A percentile compares a stretch with the other conserved stretches of the same genome.
These are phyloP conservation scores for Serrognathus titanus DNA, from an alignment of 2,888 invertebrate species.

Conservation along the genomic window DNA sequence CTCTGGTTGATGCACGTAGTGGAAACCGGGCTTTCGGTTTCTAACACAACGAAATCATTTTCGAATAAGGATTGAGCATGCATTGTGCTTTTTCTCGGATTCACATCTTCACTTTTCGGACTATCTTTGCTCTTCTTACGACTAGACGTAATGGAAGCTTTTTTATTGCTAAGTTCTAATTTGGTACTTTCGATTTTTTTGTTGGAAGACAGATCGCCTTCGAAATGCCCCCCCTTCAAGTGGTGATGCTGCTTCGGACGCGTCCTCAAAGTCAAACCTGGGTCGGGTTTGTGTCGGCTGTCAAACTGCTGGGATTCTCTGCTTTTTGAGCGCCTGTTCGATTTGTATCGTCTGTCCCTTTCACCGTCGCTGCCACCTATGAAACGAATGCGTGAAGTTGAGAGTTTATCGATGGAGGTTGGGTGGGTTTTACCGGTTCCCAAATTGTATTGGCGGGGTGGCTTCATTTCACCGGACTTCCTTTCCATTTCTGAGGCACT, in stretches of 20 bases:
- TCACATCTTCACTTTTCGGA: conserved; percentile 37
- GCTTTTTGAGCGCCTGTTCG: conserved; percentile 49
- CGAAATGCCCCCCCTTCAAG: conserved; percentile 43
- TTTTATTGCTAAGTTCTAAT: conserved; percentile 34
- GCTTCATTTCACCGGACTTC: conserved; percentile 46
- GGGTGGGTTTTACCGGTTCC: conserved; percentile 29
- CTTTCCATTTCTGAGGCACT: conserved; percentile 58
- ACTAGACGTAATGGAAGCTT: conserved; percentile 28
- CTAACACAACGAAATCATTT: conserved; percentile 63
- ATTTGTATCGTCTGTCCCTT: conserved; percentile 55
- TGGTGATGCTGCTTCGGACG: conserved; percentile 35
- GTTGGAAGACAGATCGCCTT: conserved; percentile 50
- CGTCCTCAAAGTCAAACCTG: conserved; percentile 38
- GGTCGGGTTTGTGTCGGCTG: conserved; percentile 38
- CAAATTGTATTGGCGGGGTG: conserved; percentile 32
- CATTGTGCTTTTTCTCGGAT: conserved; percentile 47
- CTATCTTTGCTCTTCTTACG: conserved; percentile 42
- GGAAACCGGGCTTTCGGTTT: conserved; percentile 36
- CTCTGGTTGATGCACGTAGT: conserved; percentile 21
- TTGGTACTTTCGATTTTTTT: conserved; percentile 32
- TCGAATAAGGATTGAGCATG: conserved; percentile 61
- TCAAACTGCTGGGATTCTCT: conserved; percentile 47
- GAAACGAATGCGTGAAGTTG: conserved; percentile 12
- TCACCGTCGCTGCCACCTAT: conserved; percentile 55
- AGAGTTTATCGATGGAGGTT: not conserved